These are phyloP conservation scores for Microctenopoma lineatum DNA, from an alignment of 2,797 vertebrate genomes.

Conservation along the genomic window DNA sequence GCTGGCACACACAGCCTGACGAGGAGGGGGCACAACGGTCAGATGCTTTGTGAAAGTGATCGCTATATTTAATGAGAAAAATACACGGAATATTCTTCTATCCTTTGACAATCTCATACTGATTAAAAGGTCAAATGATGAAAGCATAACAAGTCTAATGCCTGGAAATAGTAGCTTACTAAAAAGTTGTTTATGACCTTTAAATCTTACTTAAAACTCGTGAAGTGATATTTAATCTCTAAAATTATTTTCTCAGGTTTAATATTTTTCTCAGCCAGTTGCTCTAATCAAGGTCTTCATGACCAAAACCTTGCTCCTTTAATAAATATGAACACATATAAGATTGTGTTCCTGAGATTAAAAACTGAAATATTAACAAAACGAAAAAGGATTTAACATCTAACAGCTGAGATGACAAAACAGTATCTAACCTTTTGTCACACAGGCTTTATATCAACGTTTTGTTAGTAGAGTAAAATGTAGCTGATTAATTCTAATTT, in stretches of 20 bases:
- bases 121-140: slow-evolving; percentile 7
- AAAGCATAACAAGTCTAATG: not conserved
- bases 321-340: slow-evolving; percentile 19
- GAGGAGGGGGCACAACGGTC: slow-evolving; percentile 25
- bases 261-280: slow-evolving; percentile 35
- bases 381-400: not conserved
- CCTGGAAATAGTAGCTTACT: slow-evolving; percentile 3
- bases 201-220: slow-evolving; percentile 30
- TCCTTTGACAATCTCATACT: not conserved
- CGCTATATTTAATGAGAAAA: slow-evolving; percentile 26
- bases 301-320: slow-evolving; percentile 5
- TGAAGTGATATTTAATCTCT: slow-evolving; percentile 23
- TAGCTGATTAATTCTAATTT: slow-evolving; percentile 21
- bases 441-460: slow-evolving; percentile 9
- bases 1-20: slow-evolving; percentile 55
- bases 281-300: slow-evolving; percentile 22
- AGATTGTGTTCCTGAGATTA: slow-evolving; percentile 10
- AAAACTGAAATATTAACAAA: not conserved
- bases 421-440: not conserved
- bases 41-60: slow-evolving; percentile 32
- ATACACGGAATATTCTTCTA: slow-evolving; percentile 17
- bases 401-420: slow-evolving; percentile 11
- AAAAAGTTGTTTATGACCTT: slow-evolving; percentile 17
- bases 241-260: slow-evolving; percentile 24
- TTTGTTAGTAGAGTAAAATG: slow-evolving; percentile 7